phyloP scores from a whole-genome alignment of 2,113 vertebrate species.

The Cyanocitta stelleri region DNA sequence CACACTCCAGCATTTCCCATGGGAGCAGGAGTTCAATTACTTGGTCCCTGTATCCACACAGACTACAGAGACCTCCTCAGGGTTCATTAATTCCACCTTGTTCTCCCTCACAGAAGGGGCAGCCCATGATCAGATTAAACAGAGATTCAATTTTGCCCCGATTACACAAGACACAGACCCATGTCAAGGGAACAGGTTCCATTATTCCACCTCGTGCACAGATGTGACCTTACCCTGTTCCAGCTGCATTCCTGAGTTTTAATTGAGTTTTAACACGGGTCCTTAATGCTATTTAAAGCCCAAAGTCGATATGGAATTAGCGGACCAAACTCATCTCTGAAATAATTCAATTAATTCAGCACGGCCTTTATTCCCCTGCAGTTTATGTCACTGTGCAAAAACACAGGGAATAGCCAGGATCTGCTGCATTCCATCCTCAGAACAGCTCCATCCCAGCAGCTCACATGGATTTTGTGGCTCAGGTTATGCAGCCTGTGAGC shows the following conservation, averaged over 20 bases:
- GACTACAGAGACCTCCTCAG: neutral
- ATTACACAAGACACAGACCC: neutral
- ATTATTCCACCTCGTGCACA: neutral
- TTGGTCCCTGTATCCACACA: neutral
- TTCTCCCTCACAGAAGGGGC: neutral
- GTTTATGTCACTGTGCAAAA: neutral
- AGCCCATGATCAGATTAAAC: neutral
- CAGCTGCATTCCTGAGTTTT: neutral
- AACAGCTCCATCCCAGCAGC: neutral
- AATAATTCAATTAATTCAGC: slow-evolving; percentile 49
- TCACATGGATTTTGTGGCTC: neutral
- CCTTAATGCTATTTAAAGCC: slow-evolving; percentile 50
- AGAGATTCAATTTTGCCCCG: neutral
- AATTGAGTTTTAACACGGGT: slow-evolving; percentile 8
- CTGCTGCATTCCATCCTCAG: neutral
- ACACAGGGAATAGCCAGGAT: neutral
- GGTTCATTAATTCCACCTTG: neutral
- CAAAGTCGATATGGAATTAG: neutral
- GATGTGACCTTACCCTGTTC: neutral
- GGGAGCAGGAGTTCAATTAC: neutral
- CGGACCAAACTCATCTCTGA: slow-evolving; percentile 1
- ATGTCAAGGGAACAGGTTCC: neutral
- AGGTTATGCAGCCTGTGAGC: neutral
- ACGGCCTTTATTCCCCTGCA: neutral
- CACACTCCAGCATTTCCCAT: neutral